Conservation (phyloP, 1,140 invertebrate genomes). For the Lepidurus couesii region DNA sequence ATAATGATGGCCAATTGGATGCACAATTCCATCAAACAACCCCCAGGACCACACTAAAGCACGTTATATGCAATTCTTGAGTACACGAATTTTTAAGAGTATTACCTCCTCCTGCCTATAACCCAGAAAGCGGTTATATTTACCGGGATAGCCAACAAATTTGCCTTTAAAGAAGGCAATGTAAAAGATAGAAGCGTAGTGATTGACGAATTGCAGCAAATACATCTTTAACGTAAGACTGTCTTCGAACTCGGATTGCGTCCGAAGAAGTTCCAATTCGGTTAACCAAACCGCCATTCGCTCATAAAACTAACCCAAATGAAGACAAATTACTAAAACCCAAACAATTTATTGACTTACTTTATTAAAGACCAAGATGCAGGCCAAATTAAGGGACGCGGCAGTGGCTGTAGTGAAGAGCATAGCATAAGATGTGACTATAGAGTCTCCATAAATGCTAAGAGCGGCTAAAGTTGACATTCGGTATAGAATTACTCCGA, state of each 20-base stretch:
- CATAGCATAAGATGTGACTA: slow-evolving; percentile 65
- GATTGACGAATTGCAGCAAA: slow-evolving; percentile 95
- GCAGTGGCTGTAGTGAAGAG: slow-evolving; percentile 77
- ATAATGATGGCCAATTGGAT: slow-evolving; percentile 64
- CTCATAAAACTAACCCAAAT: slow-evolving; percentile 65
- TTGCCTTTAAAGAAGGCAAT: slow-evolving; percentile 97
- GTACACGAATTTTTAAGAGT: slow-evolving; percentile 23
- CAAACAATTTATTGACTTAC: slow-evolving; percentile 48
- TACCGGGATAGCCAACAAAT: slow-evolving; percentile 74
- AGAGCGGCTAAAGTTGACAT: slow-evolving; percentile 76
- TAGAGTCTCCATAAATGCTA: slow-evolving; percentile 52
- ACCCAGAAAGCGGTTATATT: slow-evolving; percentile 67
- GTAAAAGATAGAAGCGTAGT: slow-evolving; percentile 97
- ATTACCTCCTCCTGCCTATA: slow-evolving; percentile 76
- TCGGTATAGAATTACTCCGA: slow-evolving; percentile 85
- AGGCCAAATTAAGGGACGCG: slow-evolving; percentile 76
- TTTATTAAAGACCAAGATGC: slow-evolving; percentile 81
- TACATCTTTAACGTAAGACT: slow-evolving; percentile 95
- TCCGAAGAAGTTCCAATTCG: slow-evolving; percentile 86
- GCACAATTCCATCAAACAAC: slow-evolving; percentile 59
- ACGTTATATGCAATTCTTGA: slow-evolving; percentile 22
- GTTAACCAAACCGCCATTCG: slow-evolving; percentile 86
- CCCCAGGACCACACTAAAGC: slow-evolving; percentile 55
- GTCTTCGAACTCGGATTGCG: slow-evolving; percentile 97
- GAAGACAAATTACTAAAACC: neutral